Evolutionary conservation across 2,113 vertebrate genomes (phyloP), one percentile per base, ranked within the genome.

Genomic region (Hippocampus barbouri): DNA sequence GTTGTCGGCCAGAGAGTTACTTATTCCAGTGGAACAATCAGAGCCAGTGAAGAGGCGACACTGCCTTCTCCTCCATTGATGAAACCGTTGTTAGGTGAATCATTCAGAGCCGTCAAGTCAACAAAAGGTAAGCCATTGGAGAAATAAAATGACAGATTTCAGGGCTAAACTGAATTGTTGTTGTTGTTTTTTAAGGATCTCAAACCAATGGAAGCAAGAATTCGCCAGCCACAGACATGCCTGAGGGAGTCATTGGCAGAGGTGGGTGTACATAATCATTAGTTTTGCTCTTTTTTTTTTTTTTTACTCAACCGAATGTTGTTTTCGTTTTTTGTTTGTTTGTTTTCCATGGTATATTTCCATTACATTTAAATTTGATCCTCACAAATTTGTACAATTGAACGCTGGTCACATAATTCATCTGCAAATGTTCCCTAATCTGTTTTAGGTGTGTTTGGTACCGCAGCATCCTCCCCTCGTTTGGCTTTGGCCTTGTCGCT

Each of bases 241-340:
- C 93, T 70, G 95, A 95, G 71, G 95, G 94, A 57, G 81, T 96
- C 75, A 80, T 95, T 81, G 95, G 94, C 75, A 94, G 91, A 96
- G 95, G 96, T 97, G 63, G 78, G 86, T 86, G 34, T 68, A 10
- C 9, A 11, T 21, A 61, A 9, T 71, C 27, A 38, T 27, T 43
- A n/a, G 63, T 41, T 69, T 51, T 71, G 16, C 8, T 34, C 4
- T 34, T 34, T 34, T 34, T 30, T 30, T 12, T 43, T 43, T 43
- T 10, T n/a, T 3, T 27, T 45, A 25, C 25, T 67, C 9, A 38
- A 7, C 14, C 41, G 4, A 30, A 2, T 45, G 2, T 23, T 72
- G 4, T 23, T n/a, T 21, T 54, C 9, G 23, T 56, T 23, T 25
- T 9, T 60, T 57, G 54, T 60, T 56, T n/a, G 21, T 23, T 56